Evolutionary conservation across 2,888 invertebrate species (phyloP).

Genomic region (Cantharis rufa): DNA sequence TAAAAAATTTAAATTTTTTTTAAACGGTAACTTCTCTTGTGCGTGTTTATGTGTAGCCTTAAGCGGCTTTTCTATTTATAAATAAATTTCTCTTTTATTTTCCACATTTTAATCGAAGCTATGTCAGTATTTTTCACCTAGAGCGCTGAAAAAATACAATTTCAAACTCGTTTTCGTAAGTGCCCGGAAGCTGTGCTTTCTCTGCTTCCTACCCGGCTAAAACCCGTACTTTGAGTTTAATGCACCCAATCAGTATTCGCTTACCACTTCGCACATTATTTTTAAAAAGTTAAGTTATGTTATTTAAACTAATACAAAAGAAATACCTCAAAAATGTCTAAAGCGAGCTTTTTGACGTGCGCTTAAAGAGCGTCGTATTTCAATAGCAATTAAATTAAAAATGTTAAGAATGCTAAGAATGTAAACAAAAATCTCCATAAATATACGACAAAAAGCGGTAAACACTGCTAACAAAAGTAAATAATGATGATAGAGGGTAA

Average conservation of each 20-base stretch:
- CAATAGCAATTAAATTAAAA: not conserved
- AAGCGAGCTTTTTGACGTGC: not conserved
- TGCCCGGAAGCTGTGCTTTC: not conserved
- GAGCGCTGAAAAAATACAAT: not conserved
- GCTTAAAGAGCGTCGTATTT: not conserved
- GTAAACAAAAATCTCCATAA: not conserved
- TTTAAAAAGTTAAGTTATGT: not conserved
- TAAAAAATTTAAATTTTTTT: not conserved
- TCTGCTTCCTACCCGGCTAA: not conserved
- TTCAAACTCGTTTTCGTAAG: not conserved
- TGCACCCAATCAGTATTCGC: not conserved
- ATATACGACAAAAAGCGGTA: not conserved
- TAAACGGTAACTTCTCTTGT: not conserved
- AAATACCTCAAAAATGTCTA: not conserved
- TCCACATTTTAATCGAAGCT: not conserved
- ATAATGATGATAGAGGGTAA: slow-evolving; percentile 7
- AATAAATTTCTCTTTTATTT: not conserved
- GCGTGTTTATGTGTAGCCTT: not conserved
- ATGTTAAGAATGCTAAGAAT: not conserved
- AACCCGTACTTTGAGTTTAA: not conserved
- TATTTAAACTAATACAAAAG: not conserved
- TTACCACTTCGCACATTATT: not conserved
- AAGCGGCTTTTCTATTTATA: not conserved
- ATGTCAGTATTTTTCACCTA: not conserved
- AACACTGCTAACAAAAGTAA: slow-evolving; percentile 6